These are phyloP conservation scores for Adelphocoris suturalis DNA, from an alignment of 2,888 invertebrate genomes.

Conservation along the genomic window DNA sequence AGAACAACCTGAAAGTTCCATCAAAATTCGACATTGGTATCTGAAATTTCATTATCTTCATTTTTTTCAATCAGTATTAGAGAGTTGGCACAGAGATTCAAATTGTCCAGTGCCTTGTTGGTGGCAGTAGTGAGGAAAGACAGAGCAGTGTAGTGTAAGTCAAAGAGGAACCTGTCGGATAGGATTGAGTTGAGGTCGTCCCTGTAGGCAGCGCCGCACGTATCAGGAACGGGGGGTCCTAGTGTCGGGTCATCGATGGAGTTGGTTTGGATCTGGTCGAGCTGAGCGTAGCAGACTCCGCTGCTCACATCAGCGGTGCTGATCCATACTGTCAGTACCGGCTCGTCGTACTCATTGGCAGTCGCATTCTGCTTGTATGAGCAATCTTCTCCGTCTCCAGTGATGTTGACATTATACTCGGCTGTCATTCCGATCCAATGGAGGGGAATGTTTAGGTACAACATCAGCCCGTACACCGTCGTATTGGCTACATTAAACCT, in stretches of 20 bases:
- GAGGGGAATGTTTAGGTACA: neutral
- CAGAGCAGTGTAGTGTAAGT: constrained; percentile 17
- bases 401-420: neutral
- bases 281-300: neutral
- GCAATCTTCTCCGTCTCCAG: neutral
- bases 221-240: neutral
- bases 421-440: constrained; percentile 11
- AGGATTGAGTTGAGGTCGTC: neutral
- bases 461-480: neutral
- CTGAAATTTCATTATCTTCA: neutral
- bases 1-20: neutral
- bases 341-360: constrained; percentile 4
- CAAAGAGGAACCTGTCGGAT: neutral
- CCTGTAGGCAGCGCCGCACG: neutral
- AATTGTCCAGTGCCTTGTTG: neutral
- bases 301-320: neutral
- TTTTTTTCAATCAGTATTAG: neutral
- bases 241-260: neutral
- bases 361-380: neutral
- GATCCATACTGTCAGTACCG: neutral
- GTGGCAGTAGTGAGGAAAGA: neutral
- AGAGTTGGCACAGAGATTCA: neutral
- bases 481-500: neutral
- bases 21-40: neutral
- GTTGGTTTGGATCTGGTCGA: constrained; percentile 5